Percentiles rank a stretch among this genome's conserved stretches.
These are phyloP conservation scores for Dysmachus trigonus DNA, from an alignment of 2,888 invertebrate species.

Conservation along the genomic window DNA sequence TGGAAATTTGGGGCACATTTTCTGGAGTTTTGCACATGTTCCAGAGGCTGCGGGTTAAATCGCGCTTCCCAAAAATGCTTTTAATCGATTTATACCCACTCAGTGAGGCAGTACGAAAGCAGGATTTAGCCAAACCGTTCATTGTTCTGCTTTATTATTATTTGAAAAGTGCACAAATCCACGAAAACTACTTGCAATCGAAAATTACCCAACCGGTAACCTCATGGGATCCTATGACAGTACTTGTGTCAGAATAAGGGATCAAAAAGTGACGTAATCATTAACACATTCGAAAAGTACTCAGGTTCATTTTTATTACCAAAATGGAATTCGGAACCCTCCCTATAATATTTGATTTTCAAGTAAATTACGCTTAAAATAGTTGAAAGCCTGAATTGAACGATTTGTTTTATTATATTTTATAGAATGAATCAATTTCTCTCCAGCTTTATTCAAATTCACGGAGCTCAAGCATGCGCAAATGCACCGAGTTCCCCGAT, in stretches of 20 bases:
- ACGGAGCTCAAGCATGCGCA: not conserved
- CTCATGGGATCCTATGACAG: not conserved
- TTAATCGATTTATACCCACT: constrained; percentile 52
- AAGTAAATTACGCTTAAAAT: not conserved
- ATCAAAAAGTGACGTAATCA: not conserved
- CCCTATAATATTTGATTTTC: not conserved
- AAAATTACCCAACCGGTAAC: not conserved
- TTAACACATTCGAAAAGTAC: not conserved
- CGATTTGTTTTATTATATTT: not conserved
- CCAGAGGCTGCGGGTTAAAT: constrained; percentile 77
- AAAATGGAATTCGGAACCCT: not conserved
- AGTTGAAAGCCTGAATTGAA: not conserved
- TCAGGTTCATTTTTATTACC: not conserved
- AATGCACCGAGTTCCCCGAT: not conserved
- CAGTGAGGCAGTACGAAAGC: constrained; percentile 66
- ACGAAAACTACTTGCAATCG: not conserved
- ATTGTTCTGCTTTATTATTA: constrained; percentile 61
- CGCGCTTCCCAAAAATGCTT: constrained; percentile 66
- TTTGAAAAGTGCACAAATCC: not conserved
- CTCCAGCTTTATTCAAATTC: not conserved
- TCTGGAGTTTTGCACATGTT: constrained; percentile 70
- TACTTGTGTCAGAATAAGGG: not conserved
- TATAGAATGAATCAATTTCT: not conserved
- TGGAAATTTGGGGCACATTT: constrained; percentile 56
- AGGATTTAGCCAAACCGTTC: constrained; percentile 75